phyloP scores from a whole-genome alignment of 2,888 invertebrate species.

The Pristionchus arcanus region DNA sequence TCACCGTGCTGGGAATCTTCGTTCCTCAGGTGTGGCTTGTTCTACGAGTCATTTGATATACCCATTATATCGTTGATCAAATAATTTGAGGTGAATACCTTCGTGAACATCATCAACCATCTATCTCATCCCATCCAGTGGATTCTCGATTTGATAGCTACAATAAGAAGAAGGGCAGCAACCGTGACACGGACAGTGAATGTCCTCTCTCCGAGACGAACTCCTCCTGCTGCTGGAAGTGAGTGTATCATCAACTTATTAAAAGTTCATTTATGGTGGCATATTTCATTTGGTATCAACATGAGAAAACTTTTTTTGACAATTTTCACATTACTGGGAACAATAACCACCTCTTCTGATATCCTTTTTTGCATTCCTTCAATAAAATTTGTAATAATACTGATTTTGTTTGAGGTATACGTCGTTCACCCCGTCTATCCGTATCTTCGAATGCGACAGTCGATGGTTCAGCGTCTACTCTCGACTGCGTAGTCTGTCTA shows the following conservation, averaged over 20 bases:
- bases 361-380: no score
- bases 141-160: conserved; percentile 47
- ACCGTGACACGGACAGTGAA: conserved; percentile 5
- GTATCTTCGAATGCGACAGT: background rate
- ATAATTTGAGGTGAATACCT: conserved; percentile 42
- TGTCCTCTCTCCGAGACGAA: conserved; percentile 33
- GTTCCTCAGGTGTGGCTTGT: conserved; percentile 34
- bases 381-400: background rate
- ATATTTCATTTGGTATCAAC: no score
- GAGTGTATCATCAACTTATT: background rate
- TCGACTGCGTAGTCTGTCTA: conserved; percentile 48
- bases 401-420: conserved; percentile 8
- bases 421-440: conserved; percentile 48
- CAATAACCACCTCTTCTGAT: no score
- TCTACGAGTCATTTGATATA: background rate
- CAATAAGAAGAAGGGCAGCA: conserved; percentile 32
- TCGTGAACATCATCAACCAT: conserved; percentile 50
- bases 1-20: conserved; percentile 52
- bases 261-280: background rate
- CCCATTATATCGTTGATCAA: background rate
- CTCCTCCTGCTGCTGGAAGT: conserved; percentile 9
- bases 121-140: conserved; percentile 48
- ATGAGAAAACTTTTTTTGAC: no score
- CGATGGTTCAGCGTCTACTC: background rate
- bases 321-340: no score